A percentile compares a stretch with the other conserved stretches of the same genome.
phyloP scores from a whole-genome alignment of 1,140 invertebrate species.

The Neotoxoptera formosana region DNA sequence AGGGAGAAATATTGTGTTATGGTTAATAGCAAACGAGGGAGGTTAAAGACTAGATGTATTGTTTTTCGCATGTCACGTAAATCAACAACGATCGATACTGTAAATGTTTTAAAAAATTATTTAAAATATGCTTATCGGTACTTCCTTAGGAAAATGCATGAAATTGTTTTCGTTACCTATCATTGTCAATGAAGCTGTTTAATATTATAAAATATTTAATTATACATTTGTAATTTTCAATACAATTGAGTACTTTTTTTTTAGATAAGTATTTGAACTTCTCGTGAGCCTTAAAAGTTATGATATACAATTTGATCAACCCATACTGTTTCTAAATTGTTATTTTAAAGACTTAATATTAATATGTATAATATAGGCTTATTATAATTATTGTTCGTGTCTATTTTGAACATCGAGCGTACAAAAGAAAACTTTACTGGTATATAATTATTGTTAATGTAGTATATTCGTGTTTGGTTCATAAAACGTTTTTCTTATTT shows the following conservation, averaged over 20 bases:
- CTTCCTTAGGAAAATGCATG: neutral
- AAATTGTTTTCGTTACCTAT: neutral
- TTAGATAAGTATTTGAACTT: neutral
- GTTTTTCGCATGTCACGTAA: constrained; percentile 4
- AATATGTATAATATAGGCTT: neutral
- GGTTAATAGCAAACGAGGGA: constrained; percentile 32
- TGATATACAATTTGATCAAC: neutral
- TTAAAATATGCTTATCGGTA: neutral
- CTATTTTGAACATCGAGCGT: neutral
- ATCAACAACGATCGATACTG: neutral
- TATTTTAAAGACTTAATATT: neutral
- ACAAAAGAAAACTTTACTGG: neutral
- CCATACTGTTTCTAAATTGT: neutral
- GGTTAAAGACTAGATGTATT: neutral
- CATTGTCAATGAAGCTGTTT: neutral
- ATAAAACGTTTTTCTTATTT: neutral
- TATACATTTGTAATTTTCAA: too few species aligned
- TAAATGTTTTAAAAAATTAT: neutral
- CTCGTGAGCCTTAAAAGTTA: neutral
- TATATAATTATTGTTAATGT: neutral
- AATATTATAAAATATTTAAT: neutral
- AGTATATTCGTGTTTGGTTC: neutral
- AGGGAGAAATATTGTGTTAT: constrained; percentile 30
- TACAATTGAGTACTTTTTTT: neutral
- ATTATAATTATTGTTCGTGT: neutral